Evolutionary conservation across 2,888 invertebrate genomes (phyloP).

Genomic region (Thyatira batis): DNA sequence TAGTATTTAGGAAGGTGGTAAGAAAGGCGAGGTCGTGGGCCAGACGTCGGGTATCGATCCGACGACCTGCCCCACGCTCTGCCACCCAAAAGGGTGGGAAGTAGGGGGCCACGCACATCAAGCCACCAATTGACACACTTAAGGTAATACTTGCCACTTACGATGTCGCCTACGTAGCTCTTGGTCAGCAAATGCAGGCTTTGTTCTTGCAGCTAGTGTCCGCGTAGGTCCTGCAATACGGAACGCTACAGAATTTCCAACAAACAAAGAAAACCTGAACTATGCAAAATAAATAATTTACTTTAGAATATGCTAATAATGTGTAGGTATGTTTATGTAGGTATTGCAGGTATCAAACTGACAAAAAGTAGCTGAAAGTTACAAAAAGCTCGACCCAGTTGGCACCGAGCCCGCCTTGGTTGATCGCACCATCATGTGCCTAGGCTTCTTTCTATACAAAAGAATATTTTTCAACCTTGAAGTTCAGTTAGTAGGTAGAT

Average conservation of each 20-base stretch:
- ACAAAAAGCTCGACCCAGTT: slow-evolving; percentile 77
- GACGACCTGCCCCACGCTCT: slow-evolving; percentile 80
- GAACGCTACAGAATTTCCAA: not conserved
- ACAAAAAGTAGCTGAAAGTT: slow-evolving; percentile 67
- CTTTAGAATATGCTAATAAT: not conserved
- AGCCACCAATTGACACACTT: slow-evolving; percentile 82
- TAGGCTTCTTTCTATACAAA: slow-evolving; percentile 39
- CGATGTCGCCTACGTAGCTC: slow-evolving; percentile 56
- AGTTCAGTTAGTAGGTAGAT: not conserved
- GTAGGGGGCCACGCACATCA: slow-evolving; percentile 76
- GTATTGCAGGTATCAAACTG: slow-evolving; percentile 44
- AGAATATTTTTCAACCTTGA: slow-evolving; percentile 54
- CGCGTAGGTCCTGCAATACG: not conserved
- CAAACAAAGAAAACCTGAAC: not conserved
- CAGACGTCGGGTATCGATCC: slow-evolving; percentile 86
- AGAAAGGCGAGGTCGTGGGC: slow-evolving; percentile 82
- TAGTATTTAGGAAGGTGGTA: slow-evolving; percentile 83
- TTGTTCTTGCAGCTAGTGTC: not conserved
- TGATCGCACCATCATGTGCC: slow-evolving; percentile 45
- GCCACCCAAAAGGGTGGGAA: slow-evolving; percentile 53
- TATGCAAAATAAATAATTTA: not conserved
- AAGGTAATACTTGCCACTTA: slow-evolving; percentile 77
- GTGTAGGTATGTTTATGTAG: slow-evolving; percentile 10
- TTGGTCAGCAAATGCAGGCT: slow-evolving; percentile 38
- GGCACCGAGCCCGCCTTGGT: slow-evolving; percentile 69